These are phyloP conservation scores for Sinocyclocheilus anophthalmus DNA, from an alignment of 2,113 vertebrate species.

Conservation along the genomic window DNA sequence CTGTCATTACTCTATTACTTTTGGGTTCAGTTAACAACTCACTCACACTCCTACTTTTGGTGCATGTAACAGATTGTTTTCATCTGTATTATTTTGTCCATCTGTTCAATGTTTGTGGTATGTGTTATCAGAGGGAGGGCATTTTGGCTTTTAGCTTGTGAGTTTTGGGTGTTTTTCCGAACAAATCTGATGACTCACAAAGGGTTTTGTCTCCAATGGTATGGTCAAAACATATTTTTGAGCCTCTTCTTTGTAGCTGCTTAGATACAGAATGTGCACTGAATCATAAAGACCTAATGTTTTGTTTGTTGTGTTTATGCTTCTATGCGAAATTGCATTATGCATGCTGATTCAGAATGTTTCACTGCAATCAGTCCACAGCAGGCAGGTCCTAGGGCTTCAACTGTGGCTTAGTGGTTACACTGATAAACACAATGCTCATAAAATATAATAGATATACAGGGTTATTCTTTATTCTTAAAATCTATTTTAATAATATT, in stretches of 20 bases:
- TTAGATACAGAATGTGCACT: not conserved
- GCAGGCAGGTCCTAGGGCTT: not conserved
- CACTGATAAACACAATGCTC: not conserved
- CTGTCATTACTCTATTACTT: not conserved
- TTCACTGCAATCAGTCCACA: not conserved
- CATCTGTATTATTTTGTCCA: not conserved
- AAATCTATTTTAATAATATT: not conserved
- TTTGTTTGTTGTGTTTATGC: slow-evolving; percentile 21
- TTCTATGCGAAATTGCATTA: slow-evolving; percentile 8
- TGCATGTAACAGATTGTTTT: not conserved
- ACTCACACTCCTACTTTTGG: not conserved
- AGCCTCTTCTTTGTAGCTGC: not conserved
- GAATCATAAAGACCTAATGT: slow-evolving; percentile 2
- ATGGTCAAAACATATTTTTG: slow-evolving; percentile 23
- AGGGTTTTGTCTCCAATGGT: not conserved
- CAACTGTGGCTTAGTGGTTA: not conserved
- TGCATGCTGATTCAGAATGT: not conserved
- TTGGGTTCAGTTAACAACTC: not conserved
- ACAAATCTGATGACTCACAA: slow-evolving; percentile 31
- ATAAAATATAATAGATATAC: not conserved
- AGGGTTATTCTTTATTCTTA: not conserved
- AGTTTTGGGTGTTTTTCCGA: slow-evolving; percentile 33
- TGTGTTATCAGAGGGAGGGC: slow-evolving; percentile 1
- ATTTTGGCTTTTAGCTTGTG: slow-evolving; percentile 1
- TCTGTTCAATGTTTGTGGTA: slow-evolving; percentile 9